Evolutionary conservation across 2,888 invertebrate species (phyloP), one percentile per base, ranked within the genome.

Genomic region (Pseudanteris insignis): DNA sequence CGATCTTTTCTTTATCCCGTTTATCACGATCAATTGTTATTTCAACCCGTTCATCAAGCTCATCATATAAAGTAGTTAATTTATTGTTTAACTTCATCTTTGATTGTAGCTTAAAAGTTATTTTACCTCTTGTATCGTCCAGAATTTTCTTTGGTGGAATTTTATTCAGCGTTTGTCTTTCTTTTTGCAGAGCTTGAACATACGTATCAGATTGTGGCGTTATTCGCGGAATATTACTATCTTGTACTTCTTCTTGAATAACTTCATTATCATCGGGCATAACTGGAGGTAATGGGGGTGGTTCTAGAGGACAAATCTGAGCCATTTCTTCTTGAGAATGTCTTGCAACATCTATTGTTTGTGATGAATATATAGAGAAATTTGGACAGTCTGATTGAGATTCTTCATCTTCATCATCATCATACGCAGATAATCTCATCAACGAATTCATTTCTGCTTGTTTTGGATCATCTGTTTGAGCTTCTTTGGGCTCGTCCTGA

Each of bases 291-390:
- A 68, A 51, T 0, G 70, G 69, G 0, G 70, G 67, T 10, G 67
- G 67, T 37, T 69, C 65, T 0, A 68, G 41, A 0, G 78, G 78
- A 25, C 77, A 78, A 2, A 80, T 76, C 41, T 80, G 78, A 6
- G 77, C 77, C 30, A 79, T 65, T 54, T 78, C 76, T 53, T 81
- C 76, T 41, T 79, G 83, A 0, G 82, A 82, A 36, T 82, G 84
- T 66, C 86, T 84, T 0, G 89, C 89, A 40, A 90, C 85, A 66
- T 89, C 88, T 73, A 91, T 88, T 58, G 91, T 91, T 69, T 90
- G 87, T 5, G 89, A 88, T 0, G 92, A 92, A 80, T 92, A 92
- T 65, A 92, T 89, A 7, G 89, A 89, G 77, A 91, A 91, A 78
- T 92, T 92, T 2, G 92, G 92, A 78, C 92, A 92, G 68, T 89